Evolutionary conservation across 2,113 vertebrate species (phyloP).

Genomic region (Morphnarchus princeps): DNA sequence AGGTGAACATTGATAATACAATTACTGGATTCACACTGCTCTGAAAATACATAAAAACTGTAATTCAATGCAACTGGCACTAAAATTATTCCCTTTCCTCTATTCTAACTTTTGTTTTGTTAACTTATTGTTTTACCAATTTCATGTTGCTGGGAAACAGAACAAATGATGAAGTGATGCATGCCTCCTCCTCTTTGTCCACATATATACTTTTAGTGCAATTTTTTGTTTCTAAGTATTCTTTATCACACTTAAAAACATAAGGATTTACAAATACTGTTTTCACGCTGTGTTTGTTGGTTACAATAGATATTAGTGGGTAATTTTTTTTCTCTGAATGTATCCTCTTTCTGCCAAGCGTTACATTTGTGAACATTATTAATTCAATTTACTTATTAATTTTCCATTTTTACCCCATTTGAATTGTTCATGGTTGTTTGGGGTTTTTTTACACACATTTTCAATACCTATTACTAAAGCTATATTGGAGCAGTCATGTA

Average conservation of each 20-base stretch:
- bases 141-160: conserved; percentile 49
- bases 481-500: background rate
- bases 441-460: background rate
- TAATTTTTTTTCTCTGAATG: background rate
- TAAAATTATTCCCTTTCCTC: conserved; percentile 15
- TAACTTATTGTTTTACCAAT: conserved; percentile 30
- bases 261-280: background rate
- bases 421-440: background rate
- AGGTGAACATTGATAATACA: background rate
- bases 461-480: background rate
- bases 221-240: background rate
- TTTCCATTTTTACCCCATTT: background rate
- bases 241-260: background rate
- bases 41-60: background rate
- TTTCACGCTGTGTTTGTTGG: background rate
- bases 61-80: conserved; percentile 9
- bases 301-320: background rate
- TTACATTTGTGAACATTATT: background rate
- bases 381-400: background rate
- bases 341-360: background rate
- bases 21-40: conserved; percentile 10
- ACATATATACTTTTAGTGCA: background rate
- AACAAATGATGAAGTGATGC: conserved; percentile 39
- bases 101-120: conserved; percentile 4
- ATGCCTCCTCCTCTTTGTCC: background rate